phyloP scores from a whole-genome alignment of 1,140 invertebrate genomes.

The Triops longicaudatus region DNA sequence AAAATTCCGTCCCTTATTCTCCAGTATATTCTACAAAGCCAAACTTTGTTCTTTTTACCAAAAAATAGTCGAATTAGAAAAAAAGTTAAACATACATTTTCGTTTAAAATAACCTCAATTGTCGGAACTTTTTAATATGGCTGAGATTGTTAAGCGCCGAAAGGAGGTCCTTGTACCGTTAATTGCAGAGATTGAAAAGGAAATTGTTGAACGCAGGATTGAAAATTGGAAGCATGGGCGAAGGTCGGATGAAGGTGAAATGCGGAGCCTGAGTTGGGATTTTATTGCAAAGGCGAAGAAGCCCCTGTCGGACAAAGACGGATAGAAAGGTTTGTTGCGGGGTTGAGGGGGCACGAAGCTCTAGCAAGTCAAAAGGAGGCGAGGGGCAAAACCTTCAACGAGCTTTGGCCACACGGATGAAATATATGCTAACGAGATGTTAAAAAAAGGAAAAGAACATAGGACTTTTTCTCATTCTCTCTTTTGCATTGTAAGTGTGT shows the following conservation, averaged over 20 bases:
- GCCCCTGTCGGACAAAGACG: background rate
- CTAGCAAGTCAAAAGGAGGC: background rate
- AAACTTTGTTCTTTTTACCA: no score
- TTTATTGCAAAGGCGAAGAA: background rate
- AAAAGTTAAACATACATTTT: no score
- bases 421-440: slow-evolving; percentile 12
- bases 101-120: no score
- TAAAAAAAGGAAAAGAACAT: background rate
- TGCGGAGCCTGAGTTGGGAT: background rate
- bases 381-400: background rate
- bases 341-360: background rate
- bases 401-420: background rate
- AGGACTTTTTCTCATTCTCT: background rate
- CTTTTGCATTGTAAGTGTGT: background rate
- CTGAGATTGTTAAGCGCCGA: no score
- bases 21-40: no score
- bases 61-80: no score
- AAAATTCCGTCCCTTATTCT: no score
- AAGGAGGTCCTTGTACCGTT: no score
- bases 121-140: no score
- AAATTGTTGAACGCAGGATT: background rate
- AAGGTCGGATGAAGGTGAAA: slow-evolving; percentile 11
- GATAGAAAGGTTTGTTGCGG: background rate
- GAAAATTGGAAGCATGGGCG: background rate
- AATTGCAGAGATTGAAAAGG: no score